These are phyloP conservation scores for Drosophila falleni DNA, from an alignment of 2,888 invertebrate genomes.

Conservation along the genomic window DNA sequence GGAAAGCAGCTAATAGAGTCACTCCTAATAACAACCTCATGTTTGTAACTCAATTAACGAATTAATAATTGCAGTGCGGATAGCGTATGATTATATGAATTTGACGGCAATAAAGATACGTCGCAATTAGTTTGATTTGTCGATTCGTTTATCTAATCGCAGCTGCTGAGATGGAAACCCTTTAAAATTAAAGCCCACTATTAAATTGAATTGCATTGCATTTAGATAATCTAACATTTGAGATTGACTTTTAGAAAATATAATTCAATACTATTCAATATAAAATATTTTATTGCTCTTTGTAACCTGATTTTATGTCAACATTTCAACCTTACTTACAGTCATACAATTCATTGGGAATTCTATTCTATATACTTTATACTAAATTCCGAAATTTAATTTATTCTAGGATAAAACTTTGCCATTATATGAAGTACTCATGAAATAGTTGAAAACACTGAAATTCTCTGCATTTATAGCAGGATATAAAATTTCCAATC, in stretches of 20 bases:
- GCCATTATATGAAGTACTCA: too few species aligned
- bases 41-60: slow-evolving; percentile 1
- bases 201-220: slow-evolving; percentile 5
- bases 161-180: not conserved
- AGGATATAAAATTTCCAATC: too few species aligned
- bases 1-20: not conserved
- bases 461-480: too few species aligned
- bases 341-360: too few species aligned
- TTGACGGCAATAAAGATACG: not conserved
- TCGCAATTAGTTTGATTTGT: slow-evolving; percentile 19
- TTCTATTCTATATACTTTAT: too few species aligned
- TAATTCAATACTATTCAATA: too few species aligned
- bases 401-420: too few species aligned
- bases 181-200: not conserved
- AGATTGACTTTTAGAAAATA: not conserved
- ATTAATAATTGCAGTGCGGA: not conserved
- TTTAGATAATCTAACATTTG: not conserved
- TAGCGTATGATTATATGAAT: not conserved
- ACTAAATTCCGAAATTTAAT: too few species aligned
- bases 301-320: too few species aligned
- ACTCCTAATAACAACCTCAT: slow-evolving; percentile 27
- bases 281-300: too few species aligned
- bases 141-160: slow-evolving; percentile 18
- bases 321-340: too few species aligned
- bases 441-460: too few species aligned